A percentile compares a stretch with the other conserved stretches of the same genome.
Evolutionary conservation across 1,140 invertebrate species (phyloP).

Genomic region (Penaeus chinensis): DNA sequence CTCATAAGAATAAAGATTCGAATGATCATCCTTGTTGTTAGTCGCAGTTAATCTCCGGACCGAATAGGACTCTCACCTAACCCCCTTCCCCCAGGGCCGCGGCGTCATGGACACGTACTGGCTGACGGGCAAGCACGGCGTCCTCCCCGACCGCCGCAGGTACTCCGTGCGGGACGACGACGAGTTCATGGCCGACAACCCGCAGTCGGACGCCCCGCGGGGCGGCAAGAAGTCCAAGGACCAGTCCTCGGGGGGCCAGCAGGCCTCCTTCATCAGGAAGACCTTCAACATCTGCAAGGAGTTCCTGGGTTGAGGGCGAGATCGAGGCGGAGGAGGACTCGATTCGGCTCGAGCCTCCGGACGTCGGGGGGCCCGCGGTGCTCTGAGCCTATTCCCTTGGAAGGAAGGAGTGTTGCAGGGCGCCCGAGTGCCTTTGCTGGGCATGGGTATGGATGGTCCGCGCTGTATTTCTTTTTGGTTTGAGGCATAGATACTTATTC

Average conservation of each 20-base stretch:
- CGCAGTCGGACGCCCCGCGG: constrained; percentile 20
- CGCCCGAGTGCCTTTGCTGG: no score
- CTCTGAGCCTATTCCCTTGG: no score
- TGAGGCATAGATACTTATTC: background rate
- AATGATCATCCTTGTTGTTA: no score
- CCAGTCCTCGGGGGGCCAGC: background rate
- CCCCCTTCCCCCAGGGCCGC: constrained; percentile 64
- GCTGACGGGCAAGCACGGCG: constrained; percentile 74
- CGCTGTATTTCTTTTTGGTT: no score
- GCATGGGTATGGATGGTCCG: no score
- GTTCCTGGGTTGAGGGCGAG: constrained; percentile 22
- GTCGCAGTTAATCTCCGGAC: no score
- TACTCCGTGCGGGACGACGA: constrained; percentile 44
- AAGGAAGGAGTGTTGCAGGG: no score
- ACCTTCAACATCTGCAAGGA: constrained; percentile 37
- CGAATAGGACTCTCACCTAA: no score
- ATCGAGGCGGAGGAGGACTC: background rate
- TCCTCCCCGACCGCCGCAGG: constrained; percentile 67
- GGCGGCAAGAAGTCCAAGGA: constrained; percentile 3
- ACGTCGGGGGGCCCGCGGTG: no score
- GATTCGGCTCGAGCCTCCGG: no score
- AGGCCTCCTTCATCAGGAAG: constrained; percentile 42
- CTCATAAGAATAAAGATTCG: no score
- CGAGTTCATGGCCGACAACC: constrained; percentile 53
- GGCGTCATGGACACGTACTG: constrained; percentile 68